Evolutionary conservation across 2,113 vertebrate species (phyloP).

Genomic region (Colinus virginianus): DNA sequence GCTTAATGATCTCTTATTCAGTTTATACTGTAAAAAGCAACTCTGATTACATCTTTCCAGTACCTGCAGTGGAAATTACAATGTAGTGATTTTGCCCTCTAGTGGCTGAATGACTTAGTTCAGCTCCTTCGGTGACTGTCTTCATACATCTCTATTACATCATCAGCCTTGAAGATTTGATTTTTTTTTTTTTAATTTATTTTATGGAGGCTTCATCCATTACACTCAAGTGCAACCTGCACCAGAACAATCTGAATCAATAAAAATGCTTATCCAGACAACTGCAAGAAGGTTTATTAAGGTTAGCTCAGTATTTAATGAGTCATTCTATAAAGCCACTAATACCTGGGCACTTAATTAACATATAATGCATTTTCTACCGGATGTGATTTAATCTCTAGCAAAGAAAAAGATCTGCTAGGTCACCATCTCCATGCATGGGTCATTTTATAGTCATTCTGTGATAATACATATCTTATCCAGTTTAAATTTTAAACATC

Average conservation of each 20-base stretch:
- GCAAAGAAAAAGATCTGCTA: conserved; percentile 4
- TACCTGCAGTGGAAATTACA: neutral
- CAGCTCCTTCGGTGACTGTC: neutral
- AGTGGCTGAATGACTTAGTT: neutral
- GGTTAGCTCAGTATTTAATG: conserved; percentile 44
- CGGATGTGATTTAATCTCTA: conserved; percentile 22
- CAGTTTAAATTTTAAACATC: neutral
- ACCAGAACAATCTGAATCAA: conserved; percentile 40
- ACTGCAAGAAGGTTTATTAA: conserved; percentile 40
- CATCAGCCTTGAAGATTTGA: conserved; percentile 5
- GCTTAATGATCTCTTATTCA: neutral
- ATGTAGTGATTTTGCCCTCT: conserved; percentile 41
- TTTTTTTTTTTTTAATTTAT: neutral
- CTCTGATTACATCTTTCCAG: neutral
- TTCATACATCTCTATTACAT: neutral
- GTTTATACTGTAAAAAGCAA: neutral
- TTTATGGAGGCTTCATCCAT: conserved; percentile 15
- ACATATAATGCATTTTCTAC: conserved; percentile 34
- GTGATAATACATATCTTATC: neutral
- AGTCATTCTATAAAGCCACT: conserved; percentile 53
- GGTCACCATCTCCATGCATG: neutral
- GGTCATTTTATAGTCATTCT: conserved; percentile 1
- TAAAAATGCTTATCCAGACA: conserved; percentile 38
- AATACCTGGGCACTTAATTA: conserved; percentile 51
- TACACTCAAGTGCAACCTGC: conserved; percentile 16